Percentiles rank a stretch among this genome's conserved stretches.
These are phyloP conservation scores for Petrocephalus sullivani DNA, from an alignment of 2,797 vertebrate genomes.

Conservation along the genomic window DNA sequence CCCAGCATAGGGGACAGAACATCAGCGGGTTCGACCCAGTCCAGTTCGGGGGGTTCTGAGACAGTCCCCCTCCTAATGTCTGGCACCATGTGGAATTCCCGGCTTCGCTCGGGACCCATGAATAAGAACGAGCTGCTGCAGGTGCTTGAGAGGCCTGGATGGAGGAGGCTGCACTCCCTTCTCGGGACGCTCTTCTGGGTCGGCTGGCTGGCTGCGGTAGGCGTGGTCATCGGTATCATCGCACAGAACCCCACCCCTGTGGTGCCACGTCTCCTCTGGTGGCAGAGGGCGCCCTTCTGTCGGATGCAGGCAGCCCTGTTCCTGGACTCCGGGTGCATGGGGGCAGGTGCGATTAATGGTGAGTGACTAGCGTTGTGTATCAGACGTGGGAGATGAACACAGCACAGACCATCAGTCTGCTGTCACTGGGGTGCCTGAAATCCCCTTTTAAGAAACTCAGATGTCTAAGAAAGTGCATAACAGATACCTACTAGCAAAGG, in stretches of 20 bases:
- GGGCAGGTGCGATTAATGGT: conserved; percentile 47
- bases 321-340: conserved; percentile 25
- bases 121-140: conserved; percentile 53
- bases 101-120: conserved; percentile 45
- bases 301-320: conserved; percentile 45
- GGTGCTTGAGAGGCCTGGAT: conserved; percentile 45
- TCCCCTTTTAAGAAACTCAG: not conserved
- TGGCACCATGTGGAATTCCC: conserved; percentile 16
- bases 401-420: not conserved
- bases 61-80: conserved; percentile 49
- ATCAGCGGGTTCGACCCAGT: not conserved
- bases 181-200: conserved; percentile 59
- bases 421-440: not conserved
- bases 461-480: not conserved
- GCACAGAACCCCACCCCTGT: conserved; percentile 45
- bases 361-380: conserved; percentile 23
- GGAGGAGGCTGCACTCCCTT: conserved; percentile 55
- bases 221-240: conserved; percentile 45
- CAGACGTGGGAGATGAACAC: too few species aligned
- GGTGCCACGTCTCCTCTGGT: conserved; percentile 51
- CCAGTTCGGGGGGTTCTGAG: conserved; percentile 36
- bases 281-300: conserved; percentile 63
- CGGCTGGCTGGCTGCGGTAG: conserved; percentile 53
- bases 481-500: not conserved
- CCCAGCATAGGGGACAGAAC: conserved; percentile 21